Percentiles rank a stretch among this genome's conserved stretches.
These are phyloP conservation scores for Centruroides sculpturatus DNA, from an alignment of 1,140 invertebrate genomes.

Conservation along the genomic window DNA sequence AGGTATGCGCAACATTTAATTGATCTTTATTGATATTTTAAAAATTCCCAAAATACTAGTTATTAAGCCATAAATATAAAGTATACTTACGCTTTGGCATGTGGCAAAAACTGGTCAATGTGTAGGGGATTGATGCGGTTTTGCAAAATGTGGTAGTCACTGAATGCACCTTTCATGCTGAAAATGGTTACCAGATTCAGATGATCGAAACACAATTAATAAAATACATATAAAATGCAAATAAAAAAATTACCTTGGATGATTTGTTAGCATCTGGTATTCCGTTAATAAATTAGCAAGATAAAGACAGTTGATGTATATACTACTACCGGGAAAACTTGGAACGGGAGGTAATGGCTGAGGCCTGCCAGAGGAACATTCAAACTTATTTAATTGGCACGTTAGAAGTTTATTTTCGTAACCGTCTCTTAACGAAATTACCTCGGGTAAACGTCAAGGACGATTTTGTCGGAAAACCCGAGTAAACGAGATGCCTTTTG, in stretches of 20 bases:
- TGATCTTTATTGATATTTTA: not conserved
- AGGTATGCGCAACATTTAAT: too few relatives aligned
- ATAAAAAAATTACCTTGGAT: not conserved
- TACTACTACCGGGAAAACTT: not conserved
- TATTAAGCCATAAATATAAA: not conserved
- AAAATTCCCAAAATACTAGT: not conserved
- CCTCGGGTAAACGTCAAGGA: constrained; percentile 12
- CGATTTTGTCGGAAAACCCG: constrained; percentile 10
- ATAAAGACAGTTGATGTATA: not conserved
- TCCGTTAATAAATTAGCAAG: constrained; percentile 14
- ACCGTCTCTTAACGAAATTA: not conserved
- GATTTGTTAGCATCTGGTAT: constrained; percentile 6
- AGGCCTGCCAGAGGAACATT: not conserved
- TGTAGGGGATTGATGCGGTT: constrained; percentile 12
- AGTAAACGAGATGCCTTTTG: constrained; percentile 8
- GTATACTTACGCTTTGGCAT: constrained; percentile 11
- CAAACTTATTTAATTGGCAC: not conserved
- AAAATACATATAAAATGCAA: too few relatives aligned
- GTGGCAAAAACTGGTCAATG: constrained; percentile 14
- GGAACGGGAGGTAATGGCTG: not conserved
- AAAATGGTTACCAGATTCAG: not conserved
- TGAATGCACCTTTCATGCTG: constrained; percentile 15
- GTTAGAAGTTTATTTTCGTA: not conserved
- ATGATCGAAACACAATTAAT: too few relatives aligned
- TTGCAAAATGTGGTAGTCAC: constrained; percentile 8